Percentiles rank a stretch among this genome's conserved stretches.
These are phyloP conservation scores for Centropus bengalensis DNA, from an alignment of 2,113 vertebrate genomes.

Conservation along the genomic window DNA sequence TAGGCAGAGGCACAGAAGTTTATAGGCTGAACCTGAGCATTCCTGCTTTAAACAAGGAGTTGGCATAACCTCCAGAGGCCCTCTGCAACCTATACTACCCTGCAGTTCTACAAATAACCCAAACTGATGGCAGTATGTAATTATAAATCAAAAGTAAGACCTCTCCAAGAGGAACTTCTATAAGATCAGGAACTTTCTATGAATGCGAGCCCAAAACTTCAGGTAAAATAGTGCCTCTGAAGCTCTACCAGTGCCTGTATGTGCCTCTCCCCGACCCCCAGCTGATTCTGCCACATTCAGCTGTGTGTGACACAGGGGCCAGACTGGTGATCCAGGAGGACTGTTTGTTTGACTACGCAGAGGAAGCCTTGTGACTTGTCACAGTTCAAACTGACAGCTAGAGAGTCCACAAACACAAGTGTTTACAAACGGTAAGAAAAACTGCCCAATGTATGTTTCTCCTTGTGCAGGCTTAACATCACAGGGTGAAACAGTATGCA, in stretches of 20 bases:
- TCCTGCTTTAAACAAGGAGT: background rate
- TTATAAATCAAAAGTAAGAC: background rate
- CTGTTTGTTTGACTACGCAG: background rate
- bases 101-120: background rate
- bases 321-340: background rate
- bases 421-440: background rate
- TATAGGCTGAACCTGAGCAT: background rate
- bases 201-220: background rate
- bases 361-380: background rate
- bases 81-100: background rate
- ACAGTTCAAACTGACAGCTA: background rate
- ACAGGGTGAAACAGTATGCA: background rate
- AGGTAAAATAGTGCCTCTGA: background rate
- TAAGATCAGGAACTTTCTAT: background rate
- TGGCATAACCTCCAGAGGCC: background rate
- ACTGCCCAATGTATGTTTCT: background rate
- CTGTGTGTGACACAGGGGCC: background rate
- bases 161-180: background rate
- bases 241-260: rapidly evolving
- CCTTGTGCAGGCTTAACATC: background rate
- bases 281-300: background rate
- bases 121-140: background rate
- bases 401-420: background rate
- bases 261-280: rapidly evolving
- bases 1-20: background rate